Percentiles rank a stretch among this genome's conserved stretches.
phyloP scores from a whole-genome alignment of 2,797 vertebrate species.

The Acrocephalus scirpaceus region DNA sequence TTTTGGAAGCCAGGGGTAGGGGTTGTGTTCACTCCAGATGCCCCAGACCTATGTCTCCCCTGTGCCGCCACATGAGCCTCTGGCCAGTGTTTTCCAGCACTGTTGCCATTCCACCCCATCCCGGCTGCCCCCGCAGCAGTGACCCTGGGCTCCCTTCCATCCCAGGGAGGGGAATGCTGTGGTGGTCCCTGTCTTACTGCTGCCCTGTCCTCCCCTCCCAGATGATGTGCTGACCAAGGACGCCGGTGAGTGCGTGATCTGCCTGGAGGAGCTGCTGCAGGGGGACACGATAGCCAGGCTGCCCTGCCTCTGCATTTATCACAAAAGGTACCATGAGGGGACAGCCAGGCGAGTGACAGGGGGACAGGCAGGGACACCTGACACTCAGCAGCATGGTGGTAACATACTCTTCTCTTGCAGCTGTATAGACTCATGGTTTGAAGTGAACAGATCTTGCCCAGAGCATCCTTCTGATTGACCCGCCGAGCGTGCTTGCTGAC shows the following conservation, averaged over 20 bases:
- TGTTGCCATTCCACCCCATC: background rate
- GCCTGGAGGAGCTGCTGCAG: conserved; percentile 97
- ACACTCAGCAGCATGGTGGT: background rate
- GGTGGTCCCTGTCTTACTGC: background rate
- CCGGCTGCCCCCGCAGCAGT: rapidly evolving
- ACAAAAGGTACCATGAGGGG: conserved; percentile 88
- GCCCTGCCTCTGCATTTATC: conserved; percentile 99
- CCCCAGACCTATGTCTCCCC: background rate
- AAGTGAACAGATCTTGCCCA: conserved; percentile 99
- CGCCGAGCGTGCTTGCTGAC: conserved; percentile 69
- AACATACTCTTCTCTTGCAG: conserved; percentile 31
- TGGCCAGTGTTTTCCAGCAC: background rate
- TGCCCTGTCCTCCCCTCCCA: conserved; percentile 59
- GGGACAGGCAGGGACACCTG: background rate
- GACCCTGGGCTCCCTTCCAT: background rate
- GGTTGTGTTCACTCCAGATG: background rate
- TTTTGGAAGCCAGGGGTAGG: background rate
- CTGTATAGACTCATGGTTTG: conserved; percentile 99
- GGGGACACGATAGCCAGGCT: conserved; percentile 98
- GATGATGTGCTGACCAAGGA: conserved; percentile 97
- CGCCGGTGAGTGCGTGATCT: conserved; percentile 97
- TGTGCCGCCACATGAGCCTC: background rate
- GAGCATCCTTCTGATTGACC: conserved; percentile 98
- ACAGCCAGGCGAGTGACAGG: background rate
- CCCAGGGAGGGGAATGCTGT: rapidly evolving